Evolutionary conservation across 1,140 invertebrate genomes (phyloP).

Genomic region (Teleopsis dalmanni): DNA sequence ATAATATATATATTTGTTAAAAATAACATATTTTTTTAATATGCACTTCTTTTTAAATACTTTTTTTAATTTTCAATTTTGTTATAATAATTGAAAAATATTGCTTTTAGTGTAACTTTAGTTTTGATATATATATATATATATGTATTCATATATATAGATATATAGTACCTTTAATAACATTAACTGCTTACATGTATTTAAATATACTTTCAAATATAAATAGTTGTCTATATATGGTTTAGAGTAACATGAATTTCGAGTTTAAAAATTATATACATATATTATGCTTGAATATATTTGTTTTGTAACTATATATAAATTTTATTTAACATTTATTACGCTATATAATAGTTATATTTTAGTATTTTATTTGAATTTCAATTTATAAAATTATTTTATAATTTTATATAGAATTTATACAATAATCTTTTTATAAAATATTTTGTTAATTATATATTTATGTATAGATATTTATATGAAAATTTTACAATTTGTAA

Average conservation of each 20-base stretch:
- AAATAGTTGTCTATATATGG: too few species aligned
- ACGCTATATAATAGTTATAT: background rate
- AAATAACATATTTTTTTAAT: too few species aligned
- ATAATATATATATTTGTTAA: background rate
- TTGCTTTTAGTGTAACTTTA: constrained; percentile 4
- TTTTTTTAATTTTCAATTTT: too few species aligned
- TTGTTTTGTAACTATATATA: background rate
- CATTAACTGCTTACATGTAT: too few species aligned
- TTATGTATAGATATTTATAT: background rate
- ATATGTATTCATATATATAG: background rate
- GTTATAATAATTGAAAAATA: background rate
- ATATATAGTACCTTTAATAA: too few species aligned
- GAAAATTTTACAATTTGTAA: background rate
- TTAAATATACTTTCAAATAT: too few species aligned
- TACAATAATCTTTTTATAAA: background rate
- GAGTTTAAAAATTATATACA: too few species aligned
- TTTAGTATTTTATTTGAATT: constrained; percentile 4
- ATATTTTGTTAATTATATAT: background rate
- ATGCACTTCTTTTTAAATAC: too few species aligned
- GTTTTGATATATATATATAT: constrained; percentile 1
- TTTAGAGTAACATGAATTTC: too few species aligned
- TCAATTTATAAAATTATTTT: constrained; percentile 1
- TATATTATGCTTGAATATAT: too few species aligned
- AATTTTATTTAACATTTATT: background rate
- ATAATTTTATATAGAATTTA: background rate